Conservation (phyloP, 1,140 invertebrate genomes). For the Mesaphorura yosii region DNA sequence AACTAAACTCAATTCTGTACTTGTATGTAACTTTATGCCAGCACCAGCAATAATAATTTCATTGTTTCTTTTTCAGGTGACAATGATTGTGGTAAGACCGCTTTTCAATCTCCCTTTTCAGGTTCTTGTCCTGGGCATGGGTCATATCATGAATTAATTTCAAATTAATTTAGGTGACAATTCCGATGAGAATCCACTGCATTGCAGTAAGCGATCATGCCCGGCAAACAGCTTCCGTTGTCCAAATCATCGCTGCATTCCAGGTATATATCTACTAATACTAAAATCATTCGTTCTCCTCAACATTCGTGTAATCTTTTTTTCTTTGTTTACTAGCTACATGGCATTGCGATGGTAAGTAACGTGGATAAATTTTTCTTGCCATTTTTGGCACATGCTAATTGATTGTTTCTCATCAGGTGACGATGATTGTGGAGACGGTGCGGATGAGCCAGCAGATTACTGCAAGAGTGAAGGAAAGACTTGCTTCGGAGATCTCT, state of each 20-base stretch:
- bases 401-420: slow-evolving; percentile 32
- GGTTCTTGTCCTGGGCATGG: too few species aligned
- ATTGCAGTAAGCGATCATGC: slow-evolving; percentile 77
- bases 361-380: not conserved
- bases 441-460: slow-evolving; percentile 52
- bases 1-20: too few species aligned
- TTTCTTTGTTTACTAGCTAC: slow-evolving; percentile 56
- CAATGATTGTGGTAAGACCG: not conserved
- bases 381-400: not conserved
- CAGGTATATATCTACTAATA: slow-evolving; percentile 25
- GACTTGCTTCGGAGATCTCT: slow-evolving; percentile 87
- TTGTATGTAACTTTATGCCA: too few species aligned
- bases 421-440: slow-evolving; percentile 79
- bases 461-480: slow-evolving; percentile 88
- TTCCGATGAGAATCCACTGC: slow-evolving; percentile 55
- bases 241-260: slow-evolving; percentile 69
- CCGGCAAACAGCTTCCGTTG: slow-evolving; percentile 83
- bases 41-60: not conserved
- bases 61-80: slow-evolving; percentile 4
- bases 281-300: too few species aligned
- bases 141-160: slow-evolving; percentile 15
- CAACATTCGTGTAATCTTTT: too few species aligned
- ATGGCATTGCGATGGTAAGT: slow-evolving; percentile 69
- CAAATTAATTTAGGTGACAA: slow-evolving; percentile 87
- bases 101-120: too few species aligned